These are phyloP conservation scores for Pegoplata infirma DNA, from an alignment of 2,888 invertebrate species.

Conservation along the genomic window DNA sequence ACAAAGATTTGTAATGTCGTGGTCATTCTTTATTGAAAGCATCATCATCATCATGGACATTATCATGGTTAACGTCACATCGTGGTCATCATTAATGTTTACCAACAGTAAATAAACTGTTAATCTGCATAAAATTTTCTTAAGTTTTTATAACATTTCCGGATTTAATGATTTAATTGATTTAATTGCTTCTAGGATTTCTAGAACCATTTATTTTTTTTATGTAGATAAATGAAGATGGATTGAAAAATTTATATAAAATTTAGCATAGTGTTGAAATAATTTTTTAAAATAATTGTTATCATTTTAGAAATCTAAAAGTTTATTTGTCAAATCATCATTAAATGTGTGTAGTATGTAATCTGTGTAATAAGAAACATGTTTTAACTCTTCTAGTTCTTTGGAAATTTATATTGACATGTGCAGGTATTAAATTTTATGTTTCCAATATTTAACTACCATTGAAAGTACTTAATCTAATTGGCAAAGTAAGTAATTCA, in stretches of 20 bases:
- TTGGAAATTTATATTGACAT: too few species aligned
- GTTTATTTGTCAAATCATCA: too few species aligned
- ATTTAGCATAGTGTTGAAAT: slow-evolving; percentile 1
- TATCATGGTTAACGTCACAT: not conserved
- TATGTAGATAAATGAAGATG: slow-evolving; percentile 14
- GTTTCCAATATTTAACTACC: too few species aligned
- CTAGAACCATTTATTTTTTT: not conserved
- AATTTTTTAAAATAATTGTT: not conserved
- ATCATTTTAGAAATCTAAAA: not conserved
- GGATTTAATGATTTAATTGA: slow-evolving; percentile 34
- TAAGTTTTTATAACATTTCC: slow-evolving; percentile 21
- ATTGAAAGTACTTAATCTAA: too few species aligned
- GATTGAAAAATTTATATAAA: slow-evolving; percentile 1
- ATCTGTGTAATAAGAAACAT: too few species aligned
- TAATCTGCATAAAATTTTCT: slow-evolving; percentile 41
- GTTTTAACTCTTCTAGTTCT: too few species aligned
- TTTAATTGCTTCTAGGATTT: slow-evolving; percentile 36
- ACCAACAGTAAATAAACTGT: slow-evolving; percentile 24
- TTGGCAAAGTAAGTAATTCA: too few species aligned
- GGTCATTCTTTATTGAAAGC: too few species aligned
- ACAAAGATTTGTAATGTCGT: slow-evolving; percentile 9
- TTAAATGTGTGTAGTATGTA: too few species aligned
- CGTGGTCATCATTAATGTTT: slow-evolving; percentile 4
- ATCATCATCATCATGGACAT: not conserved
- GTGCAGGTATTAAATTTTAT: too few species aligned